Percentiles rank a stretch among this genome's conserved stretches.
These are phyloP conservation scores for Crossocerus cetratus DNA, from an alignment of 2,888 invertebrate species.

Conservation along the genomic window DNA sequence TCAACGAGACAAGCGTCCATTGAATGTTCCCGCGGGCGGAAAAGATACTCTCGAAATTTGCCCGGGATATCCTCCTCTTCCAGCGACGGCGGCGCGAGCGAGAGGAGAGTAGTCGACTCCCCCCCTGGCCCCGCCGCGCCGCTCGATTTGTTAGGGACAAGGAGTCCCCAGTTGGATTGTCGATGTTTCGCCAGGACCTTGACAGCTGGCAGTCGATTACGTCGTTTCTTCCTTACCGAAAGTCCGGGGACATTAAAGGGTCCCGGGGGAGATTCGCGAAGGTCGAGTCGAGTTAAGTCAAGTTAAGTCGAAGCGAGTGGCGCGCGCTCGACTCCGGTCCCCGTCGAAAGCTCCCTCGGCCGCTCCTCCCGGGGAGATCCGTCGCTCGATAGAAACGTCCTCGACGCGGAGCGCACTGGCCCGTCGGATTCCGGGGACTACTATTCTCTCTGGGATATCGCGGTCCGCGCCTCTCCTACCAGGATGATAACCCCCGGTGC, in stretches of 20 bases:
- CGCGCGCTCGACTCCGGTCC: background rate
- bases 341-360: no score
- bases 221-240: slow-evolving; percentile 43
- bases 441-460: slow-evolving; percentile 16
- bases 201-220: slow-evolving; percentile 57
- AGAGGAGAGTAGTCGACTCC: no score
- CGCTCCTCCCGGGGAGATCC: slow-evolving; percentile 23
- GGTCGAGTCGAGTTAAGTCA: background rate
- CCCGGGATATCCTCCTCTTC: background rate
- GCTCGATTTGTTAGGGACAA: slow-evolving; percentile 27
- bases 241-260: slow-evolving; percentile 31
- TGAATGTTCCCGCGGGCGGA: background rate
- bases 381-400: slow-evolving; percentile 42
- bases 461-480: slow-evolving; percentile 10
- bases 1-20: background rate
- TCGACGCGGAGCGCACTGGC: slow-evolving; percentile 13
- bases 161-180: slow-evolving; percentile 26
- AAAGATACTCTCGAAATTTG: background rate
- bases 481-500: slow-evolving; percentile 37
- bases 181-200: slow-evolving; percentile 16
- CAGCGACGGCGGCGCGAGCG: no score
- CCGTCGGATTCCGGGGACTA: background rate
- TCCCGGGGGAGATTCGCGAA: slow-evolving; percentile 14
- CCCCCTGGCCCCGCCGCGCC: slow-evolving; percentile 11
- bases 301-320: no score